Evolutionary conservation across 2,888 invertebrate genomes (phyloP).

Genomic region (Cephus nigrinus): DNA sequence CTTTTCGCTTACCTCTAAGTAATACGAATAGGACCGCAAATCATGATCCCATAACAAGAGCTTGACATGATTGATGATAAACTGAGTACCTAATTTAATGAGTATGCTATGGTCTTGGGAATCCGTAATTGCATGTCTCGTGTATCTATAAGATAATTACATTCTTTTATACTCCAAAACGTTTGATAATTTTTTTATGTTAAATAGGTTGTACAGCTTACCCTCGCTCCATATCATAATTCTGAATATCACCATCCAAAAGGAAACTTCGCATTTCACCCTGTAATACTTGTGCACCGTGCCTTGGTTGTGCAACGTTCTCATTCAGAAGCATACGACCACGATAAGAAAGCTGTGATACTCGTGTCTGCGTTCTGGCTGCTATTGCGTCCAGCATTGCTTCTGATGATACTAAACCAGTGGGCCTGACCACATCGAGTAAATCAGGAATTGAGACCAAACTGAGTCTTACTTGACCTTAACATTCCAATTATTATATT

Average conservation of each 20-base stretch:
- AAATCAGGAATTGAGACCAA: conserved; percentile 90
- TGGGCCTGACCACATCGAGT: conserved; percentile 88
- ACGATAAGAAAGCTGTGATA: conserved; percentile 84
- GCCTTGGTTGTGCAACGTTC: conserved; percentile 87
- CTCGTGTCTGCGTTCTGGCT: conserved; percentile 82
- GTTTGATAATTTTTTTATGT: neutral
- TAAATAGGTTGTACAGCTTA: conserved; percentile 46
- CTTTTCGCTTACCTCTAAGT: conserved; percentile 73
- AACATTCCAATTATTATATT: conserved; percentile 40
- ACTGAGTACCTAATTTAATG: conserved; percentile 83
- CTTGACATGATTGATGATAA: conserved; percentile 92
- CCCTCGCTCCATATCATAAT: conserved; percentile 93
- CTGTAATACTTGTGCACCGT: conserved; percentile 86
- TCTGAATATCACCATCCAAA: conserved; percentile 87
- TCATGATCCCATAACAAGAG: conserved; percentile 96
- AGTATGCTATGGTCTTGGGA: conserved; percentile 84
- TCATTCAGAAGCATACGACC: conserved; percentile 89
- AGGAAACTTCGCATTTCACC: conserved; percentile 92
- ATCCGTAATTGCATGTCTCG: conserved; percentile 87
- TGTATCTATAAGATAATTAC: conserved; percentile 71
- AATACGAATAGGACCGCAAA: conserved; percentile 88
- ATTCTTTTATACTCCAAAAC: neutral
- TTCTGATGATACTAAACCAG: conserved; percentile 88
- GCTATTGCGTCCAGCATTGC: conserved; percentile 94
- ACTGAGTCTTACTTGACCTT: conserved; percentile 75